Conservation (phyloP, 2,113 vertebrate genomes). For the Ceyx cyanopectus region DNA sequence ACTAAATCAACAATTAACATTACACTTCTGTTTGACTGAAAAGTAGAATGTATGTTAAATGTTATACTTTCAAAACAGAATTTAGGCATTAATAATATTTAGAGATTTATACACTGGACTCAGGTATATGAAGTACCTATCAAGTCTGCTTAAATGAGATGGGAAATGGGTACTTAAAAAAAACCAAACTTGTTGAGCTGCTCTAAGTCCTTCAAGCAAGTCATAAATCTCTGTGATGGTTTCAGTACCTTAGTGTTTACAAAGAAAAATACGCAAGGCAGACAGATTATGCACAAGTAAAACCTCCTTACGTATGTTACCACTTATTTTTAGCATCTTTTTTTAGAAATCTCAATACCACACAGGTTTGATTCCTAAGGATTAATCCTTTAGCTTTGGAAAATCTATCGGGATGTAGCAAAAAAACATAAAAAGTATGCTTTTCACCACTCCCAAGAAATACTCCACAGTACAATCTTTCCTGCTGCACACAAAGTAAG, state of each 20-base stretch:
- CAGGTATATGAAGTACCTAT: background rate
- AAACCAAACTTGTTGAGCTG: background rate
- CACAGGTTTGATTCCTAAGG: background rate
- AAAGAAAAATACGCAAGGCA: background rate
- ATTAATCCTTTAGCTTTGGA: background rate
- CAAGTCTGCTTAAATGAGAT: background rate
- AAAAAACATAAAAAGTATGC: background rate
- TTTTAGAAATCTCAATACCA: background rate
- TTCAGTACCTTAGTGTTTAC: background rate
- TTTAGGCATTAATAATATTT: background rate
- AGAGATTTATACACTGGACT: background rate
- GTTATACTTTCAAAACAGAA: background rate
- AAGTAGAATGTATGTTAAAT: conserved; percentile 18
- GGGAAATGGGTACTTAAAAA: background rate
- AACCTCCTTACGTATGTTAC: background rate
- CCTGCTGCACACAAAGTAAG: background rate
- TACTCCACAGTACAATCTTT: rapidly evolving
- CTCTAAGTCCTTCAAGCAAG: background rate
- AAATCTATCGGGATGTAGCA: background rate
- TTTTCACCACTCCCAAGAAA: rapidly evolving
- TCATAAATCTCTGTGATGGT: background rate
- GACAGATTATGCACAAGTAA: background rate
- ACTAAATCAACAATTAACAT: background rate
- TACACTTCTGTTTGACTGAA: background rate
- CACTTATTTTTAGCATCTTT: background rate